phyloP scores from a whole-genome alignment of 1,140 invertebrate genomes.

The Penaeus chinensis region DNA sequence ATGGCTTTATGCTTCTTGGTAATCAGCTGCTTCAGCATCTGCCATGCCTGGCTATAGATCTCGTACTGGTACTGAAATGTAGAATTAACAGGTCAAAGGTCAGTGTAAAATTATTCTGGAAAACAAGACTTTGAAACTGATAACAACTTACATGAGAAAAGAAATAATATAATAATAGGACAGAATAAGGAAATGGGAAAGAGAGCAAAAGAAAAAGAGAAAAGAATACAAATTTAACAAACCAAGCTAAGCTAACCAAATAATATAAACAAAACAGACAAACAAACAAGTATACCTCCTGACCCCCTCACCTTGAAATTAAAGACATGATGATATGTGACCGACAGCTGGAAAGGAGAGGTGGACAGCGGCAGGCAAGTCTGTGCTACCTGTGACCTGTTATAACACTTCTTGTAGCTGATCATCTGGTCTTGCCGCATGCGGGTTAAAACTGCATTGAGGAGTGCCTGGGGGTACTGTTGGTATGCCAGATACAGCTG shows the following conservation, averaged over 20 bases:
- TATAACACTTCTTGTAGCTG: slow-evolving; percentile 69
- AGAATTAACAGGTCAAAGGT: not conserved
- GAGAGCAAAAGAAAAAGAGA: too few relatives aligned
- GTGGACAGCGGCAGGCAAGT: slow-evolving; percentile 72
- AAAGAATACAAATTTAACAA: too few relatives aligned
- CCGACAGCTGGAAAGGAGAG: slow-evolving; percentile 72
- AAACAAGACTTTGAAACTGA: too few relatives aligned
- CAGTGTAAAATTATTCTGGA: not conserved
- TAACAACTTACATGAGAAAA: too few relatives aligned
- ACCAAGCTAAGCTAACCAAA: too few relatives aligned
- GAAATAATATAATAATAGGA: too few relatives aligned
- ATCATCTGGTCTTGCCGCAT: slow-evolving; percentile 64
- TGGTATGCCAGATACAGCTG: slow-evolving; percentile 80
- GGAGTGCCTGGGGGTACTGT: slow-evolving; percentile 75
- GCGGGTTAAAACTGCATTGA: slow-evolving; percentile 73
- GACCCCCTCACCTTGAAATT: slow-evolving; percentile 46
- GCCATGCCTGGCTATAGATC: slow-evolving; percentile 66
- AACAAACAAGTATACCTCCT: not conserved
- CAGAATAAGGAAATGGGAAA: too few relatives aligned
- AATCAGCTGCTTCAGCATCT: slow-evolving; percentile 65
- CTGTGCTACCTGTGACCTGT: slow-evolving; percentile 53
- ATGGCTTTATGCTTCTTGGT: slow-evolving; percentile 30
- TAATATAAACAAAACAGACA: too few relatives aligned
- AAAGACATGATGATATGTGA: slow-evolving; percentile 69
- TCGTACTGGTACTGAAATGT: slow-evolving; percentile 68